Conservation (phyloP, 2,797 vertebrate species). For the Tiaroga cobitis region DNA sequence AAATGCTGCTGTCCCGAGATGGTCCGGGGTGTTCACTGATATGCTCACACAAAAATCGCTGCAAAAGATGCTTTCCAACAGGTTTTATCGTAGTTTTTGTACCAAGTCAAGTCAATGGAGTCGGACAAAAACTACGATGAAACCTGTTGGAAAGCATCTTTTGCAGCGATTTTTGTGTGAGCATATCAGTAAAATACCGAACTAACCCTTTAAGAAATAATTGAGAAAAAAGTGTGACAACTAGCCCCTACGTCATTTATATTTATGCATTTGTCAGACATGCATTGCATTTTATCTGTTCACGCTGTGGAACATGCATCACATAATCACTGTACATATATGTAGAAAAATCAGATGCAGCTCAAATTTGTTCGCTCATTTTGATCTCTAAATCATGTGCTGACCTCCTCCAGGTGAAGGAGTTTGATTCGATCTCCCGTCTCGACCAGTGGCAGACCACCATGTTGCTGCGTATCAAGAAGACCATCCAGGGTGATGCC, state of each 20-base stretch:
- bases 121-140: too few relatives aligned
- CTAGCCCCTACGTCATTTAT: background rate
- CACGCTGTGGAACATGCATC: background rate
- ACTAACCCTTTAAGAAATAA: background rate
- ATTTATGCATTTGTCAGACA: background rate
- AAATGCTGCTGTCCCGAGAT: too few relatives aligned
- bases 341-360: background rate
- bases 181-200: too few relatives aligned
- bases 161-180: too few relatives aligned
- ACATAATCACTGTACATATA: background rate
- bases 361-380: background rate
- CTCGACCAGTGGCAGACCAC: constrained; percentile 99
- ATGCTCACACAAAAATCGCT: too few relatives aligned
- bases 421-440: constrained; percentile 95
- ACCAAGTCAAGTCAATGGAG: too few relatives aligned
- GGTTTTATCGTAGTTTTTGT: too few relatives aligned
- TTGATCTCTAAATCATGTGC: background rate
- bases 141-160: too few relatives aligned
- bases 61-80: too few relatives aligned
- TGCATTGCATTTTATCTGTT: background rate
- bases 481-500: constrained; percentile 93
- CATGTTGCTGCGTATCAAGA: constrained; percentile 98
- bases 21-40: too few relatives aligned
- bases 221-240: background rate
- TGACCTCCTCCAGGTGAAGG: constrained; percentile 83